Percentiles rank a stretch among this genome's conserved stretches.
phyloP scores from a whole-genome alignment of 2,113 vertebrate species.

The Nycticryphes semicollaris region DNA sequence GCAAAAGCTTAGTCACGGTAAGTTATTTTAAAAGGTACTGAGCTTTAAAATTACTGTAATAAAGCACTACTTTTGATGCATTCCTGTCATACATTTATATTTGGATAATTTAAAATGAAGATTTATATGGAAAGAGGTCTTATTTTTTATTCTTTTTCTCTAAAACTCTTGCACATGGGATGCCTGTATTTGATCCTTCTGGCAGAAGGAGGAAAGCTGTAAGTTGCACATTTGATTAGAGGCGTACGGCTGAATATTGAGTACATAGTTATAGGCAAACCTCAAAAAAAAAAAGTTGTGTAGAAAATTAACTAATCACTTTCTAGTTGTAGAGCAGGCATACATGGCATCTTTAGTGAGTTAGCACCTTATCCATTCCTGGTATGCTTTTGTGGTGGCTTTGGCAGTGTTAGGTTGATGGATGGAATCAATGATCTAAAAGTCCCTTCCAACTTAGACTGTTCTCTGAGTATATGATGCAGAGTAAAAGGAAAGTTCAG shows the following conservation, averaged over 20 bases:
- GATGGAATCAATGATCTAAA: neutral
- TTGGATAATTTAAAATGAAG: neutral
- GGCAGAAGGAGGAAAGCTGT: neutral
- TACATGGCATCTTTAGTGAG: neutral
- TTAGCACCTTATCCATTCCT: neutral
- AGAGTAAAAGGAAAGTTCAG: neutral
- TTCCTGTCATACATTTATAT: neutral
- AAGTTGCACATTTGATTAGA: neutral
- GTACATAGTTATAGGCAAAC: neutral
- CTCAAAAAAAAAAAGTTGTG: neutral
- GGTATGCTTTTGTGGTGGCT: neutral
- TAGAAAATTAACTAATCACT: neutral
- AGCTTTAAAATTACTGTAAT: neutral
- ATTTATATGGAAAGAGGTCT: neutral
- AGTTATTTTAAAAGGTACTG: slow-evolving; percentile 21
- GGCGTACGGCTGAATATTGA: neutral
- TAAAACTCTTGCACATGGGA: neutral
- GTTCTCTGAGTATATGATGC: neutral
- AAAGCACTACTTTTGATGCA: neutral
- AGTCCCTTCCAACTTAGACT: neutral
- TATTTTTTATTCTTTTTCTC: neutral
- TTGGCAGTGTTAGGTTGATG: neutral
- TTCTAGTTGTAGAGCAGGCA: neutral
- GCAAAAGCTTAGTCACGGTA: neutral
- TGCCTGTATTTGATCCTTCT: neutral